A percentile compares a stretch with the other conserved stretches of the same genome.
Evolutionary conservation across 2,113 vertebrate genomes (phyloP).

Genomic region (Sylvicapra grimmia): DNA sequence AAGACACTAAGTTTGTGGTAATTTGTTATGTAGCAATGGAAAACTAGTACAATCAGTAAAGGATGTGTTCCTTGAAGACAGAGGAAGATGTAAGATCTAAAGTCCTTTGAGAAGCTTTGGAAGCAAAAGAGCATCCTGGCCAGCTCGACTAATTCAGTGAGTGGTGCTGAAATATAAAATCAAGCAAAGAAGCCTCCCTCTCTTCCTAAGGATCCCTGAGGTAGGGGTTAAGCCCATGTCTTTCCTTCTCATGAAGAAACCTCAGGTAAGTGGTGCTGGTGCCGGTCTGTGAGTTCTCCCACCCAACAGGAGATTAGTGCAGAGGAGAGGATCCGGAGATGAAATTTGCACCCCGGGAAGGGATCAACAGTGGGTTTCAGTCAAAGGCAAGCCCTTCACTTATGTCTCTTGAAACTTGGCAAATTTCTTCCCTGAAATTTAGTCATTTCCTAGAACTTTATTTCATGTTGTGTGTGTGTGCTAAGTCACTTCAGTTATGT

Average conservation of each 20-base stretch:
- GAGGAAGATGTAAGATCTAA: not conserved
- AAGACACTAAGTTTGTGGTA: not conserved
- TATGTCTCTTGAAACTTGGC: not conserved
- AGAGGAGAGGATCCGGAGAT: not conserved
- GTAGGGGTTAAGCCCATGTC: not conserved
- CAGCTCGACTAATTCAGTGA: not conserved
- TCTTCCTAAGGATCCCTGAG: not conserved
- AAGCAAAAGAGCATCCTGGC: not conserved
- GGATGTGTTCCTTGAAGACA: not conserved
- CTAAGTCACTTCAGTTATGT: not conserved
- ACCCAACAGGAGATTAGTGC: not conserved
- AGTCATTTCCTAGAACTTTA: not conserved
- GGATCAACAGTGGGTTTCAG: not conserved
- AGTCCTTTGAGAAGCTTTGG: not conserved
- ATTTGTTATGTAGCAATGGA: not conserved
- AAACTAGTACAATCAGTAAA: not conserved
- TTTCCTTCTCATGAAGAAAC: not conserved
- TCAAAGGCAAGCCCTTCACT: not conserved
- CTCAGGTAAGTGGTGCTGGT: not conserved
- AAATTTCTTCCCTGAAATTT: not conserved
- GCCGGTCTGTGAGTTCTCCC: not conserved
- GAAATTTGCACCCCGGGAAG: not conserved
- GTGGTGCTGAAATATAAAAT: not conserved
- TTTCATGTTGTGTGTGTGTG: not conserved
- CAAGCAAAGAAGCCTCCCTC: not conserved